These are phyloP conservation scores for Tethya wilhelma DNA, from an alignment of 37 sponge, comb jelly and placozoan species.

Conservation along the genomic window DNA sequence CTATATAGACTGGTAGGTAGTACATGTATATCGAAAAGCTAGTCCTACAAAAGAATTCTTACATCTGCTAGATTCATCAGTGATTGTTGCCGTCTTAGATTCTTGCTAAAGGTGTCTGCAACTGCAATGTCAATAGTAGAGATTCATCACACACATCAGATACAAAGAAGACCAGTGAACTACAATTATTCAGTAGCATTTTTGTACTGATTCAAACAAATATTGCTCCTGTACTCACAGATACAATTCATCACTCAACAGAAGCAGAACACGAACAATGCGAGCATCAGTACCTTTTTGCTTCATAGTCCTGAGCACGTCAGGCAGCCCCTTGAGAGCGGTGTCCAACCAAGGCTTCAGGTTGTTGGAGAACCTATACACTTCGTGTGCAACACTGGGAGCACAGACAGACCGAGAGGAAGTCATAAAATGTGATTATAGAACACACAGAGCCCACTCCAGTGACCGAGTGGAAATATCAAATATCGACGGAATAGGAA, in stretches of 20 bases:
- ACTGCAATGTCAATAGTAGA: slow-evolving; percentile 37
- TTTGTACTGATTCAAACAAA: not conserved
- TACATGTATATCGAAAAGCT: not conserved
- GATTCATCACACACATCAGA: not conserved
- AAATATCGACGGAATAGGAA: no score
- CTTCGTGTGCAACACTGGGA: slow-evolving; percentile 63
- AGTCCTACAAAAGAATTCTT: not conserved
- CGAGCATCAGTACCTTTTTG: slow-evolving; percentile 43
- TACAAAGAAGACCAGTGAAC: not conserved
- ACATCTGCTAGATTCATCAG: slow-evolving; percentile 76
- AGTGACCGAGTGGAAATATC: not conserved
- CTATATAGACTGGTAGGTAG: not conserved
- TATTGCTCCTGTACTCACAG: not conserved
- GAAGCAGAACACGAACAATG: not conserved
- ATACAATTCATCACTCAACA: not conserved
- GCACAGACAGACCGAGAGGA: no score
- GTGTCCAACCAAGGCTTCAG: slow-evolving; percentile 59
- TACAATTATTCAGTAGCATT: not conserved
- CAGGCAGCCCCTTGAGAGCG: slow-evolving; percentile 67
- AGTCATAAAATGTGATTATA: no score
- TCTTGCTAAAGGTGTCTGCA: slow-evolving; percentile 55
- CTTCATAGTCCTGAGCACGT: slow-evolving; percentile 47
- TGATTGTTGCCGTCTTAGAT: slow-evolving; percentile 59
- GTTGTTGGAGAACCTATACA: slow-evolving; percentile 44
- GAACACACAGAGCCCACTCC: not conserved